Evolutionary conservation across 2,888 invertebrate species (phyloP).

Genomic region (Agonum fuliginosum): DNA sequence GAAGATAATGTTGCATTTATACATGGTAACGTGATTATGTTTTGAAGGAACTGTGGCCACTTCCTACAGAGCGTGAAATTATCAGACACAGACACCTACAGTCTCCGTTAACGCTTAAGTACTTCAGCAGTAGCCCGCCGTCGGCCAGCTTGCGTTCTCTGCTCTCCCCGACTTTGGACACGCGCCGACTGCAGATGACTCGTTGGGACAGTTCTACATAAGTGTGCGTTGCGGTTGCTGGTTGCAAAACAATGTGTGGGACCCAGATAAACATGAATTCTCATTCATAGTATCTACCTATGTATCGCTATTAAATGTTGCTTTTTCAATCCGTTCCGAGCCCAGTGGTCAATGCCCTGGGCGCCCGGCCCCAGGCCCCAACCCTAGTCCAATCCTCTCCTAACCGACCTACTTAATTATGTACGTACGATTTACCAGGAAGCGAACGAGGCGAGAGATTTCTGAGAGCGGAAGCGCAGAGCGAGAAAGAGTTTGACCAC

Average conservation of each 20-base stretch:
- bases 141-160: constrained; percentile 76
- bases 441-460: constrained; percentile 36
- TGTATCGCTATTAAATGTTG: constrained; percentile 60
- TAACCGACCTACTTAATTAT: constrained; percentile 12
- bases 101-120: constrained; percentile 78
- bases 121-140: constrained; percentile 74
- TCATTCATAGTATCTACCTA: constrained; percentile 58
- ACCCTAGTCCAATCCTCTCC: constrained; percentile 5
- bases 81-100: constrained; percentile 81
- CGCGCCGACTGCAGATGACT: constrained; percentile 70
- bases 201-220: constrained; percentile 68
- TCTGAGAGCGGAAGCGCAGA: constrained; percentile 16
- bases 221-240: constrained; percentile 58
- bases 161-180: constrained; percentile 76
- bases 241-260: constrained; percentile 61
- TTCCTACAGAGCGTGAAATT: constrained; percentile 81
- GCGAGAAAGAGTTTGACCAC: constrained; percentile 41
- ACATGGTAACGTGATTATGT: not conserved
- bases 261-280: constrained; percentile 59
- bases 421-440: too few relatives aligned
- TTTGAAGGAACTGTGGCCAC: constrained; percentile 76
- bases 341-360: constrained; percentile 27
- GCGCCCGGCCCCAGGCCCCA: too few relatives aligned
- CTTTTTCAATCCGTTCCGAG: constrained; percentile 55
- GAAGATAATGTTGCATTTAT: not conserved